These are phyloP conservation scores for Oryzias melastigma DNA, from an alignment of 2,113 vertebrate species.

Conservation along the genomic window DNA sequence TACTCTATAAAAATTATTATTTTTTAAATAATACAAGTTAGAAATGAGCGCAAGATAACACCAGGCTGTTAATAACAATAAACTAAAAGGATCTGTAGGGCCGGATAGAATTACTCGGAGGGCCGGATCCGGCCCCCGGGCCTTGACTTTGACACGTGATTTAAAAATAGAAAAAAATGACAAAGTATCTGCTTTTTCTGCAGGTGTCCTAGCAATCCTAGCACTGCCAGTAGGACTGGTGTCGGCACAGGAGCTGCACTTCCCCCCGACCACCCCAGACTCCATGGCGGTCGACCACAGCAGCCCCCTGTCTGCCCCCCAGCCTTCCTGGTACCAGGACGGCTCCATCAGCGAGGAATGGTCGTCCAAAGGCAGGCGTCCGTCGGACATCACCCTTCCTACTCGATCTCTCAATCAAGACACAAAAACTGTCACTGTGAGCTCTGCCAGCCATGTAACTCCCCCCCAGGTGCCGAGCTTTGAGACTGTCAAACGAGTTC, in stretches of 20 bases:
- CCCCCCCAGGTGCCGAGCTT: constrained; percentile 25
- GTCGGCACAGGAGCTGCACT: constrained; percentile 82
- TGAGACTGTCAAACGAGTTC: constrained; percentile 26
- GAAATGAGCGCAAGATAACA: too few relatives aligned
- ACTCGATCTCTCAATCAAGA: background rate
- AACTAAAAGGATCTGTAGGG: too few relatives aligned
- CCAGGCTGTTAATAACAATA: background rate
- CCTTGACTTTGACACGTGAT: too few relatives aligned
- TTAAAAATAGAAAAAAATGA: too few relatives aligned
- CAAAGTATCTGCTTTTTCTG: constrained; percentile 13
- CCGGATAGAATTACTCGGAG: too few relatives aligned
- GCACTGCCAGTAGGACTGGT: constrained; percentile 86
- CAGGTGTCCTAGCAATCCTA: constrained; percentile 92
- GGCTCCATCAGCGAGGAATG: constrained; percentile 66
- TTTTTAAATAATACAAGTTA: too few relatives aligned
- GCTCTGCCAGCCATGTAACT: constrained; percentile 21
- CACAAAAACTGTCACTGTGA: constrained; percentile 47
- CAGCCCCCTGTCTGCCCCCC: constrained; percentile 29
- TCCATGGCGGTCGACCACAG: constrained; percentile 75
- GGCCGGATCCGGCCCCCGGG: too few relatives aligned
- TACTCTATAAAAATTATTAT: too few relatives aligned
- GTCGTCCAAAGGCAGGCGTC: constrained; percentile 24
- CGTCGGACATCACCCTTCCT: constrained; percentile 37
- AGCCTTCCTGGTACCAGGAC: constrained; percentile 53
- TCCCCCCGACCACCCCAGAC: constrained; percentile 79